These are phyloP conservation scores for Microchrysa polita DNA, from an alignment of 2,888 invertebrate species.

Conservation along the genomic window DNA sequence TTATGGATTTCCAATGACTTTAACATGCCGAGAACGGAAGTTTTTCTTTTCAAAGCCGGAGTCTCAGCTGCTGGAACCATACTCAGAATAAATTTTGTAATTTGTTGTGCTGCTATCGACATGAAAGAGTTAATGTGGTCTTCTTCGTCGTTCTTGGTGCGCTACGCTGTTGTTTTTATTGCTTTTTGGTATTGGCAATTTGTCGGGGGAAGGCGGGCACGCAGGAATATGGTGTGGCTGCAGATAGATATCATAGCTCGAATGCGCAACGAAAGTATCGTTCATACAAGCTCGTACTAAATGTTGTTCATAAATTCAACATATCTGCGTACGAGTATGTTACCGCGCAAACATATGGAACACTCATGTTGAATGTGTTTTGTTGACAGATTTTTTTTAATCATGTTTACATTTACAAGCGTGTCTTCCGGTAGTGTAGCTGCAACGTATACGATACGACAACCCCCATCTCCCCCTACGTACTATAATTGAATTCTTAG, in stretches of 20 bases:
- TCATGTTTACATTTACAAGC: slow-evolving; percentile 8
- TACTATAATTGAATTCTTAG: background rate
- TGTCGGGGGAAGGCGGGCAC: too few species aligned
- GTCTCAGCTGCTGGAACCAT: background rate
- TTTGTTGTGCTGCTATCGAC: background rate
- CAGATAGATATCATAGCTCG: background rate
- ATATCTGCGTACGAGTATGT: background rate
- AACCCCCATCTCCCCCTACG: background rate
- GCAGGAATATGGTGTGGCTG: too few species aligned
- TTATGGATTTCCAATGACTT: slow-evolving; percentile 5
- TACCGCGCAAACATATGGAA: background rate
- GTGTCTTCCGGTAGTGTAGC: background rate
- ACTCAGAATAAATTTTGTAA: background rate
- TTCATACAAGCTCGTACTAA: too few species aligned
- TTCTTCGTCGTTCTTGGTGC: background rate
- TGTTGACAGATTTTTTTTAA: background rate
- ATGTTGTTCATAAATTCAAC: background rate
- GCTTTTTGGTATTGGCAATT: too few species aligned
- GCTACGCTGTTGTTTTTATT: too few species aligned
- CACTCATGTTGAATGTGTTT: background rate
- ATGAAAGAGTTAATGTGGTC: background rate
- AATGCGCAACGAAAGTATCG: background rate
- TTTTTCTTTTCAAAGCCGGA: background rate
- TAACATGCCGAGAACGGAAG: background rate
- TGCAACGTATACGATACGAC: background rate